phyloP scores from a whole-genome alignment of 1,140 invertebrate genomes.

The Chironomus tepperi region DNA sequence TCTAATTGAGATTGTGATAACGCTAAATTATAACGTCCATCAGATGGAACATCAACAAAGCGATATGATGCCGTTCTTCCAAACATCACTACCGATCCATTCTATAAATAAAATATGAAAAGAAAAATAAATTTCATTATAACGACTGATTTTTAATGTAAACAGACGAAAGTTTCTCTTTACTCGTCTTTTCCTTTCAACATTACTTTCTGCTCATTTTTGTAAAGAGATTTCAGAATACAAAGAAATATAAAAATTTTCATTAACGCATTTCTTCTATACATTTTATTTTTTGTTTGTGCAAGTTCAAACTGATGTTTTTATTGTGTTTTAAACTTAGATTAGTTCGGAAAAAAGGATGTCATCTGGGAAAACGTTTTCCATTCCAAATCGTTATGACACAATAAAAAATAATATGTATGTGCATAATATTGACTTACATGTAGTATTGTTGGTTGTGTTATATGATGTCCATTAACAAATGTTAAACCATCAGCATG shows the following conservation, averaged over 20 bases:
- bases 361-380: too few species aligned
- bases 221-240: too few species aligned
- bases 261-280: too few species aligned
- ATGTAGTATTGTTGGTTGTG: slow-evolving; percentile 86
- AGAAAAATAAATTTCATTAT: background rate
- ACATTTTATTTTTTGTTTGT: too few species aligned
- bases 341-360: too few species aligned
- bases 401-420: too few species aligned
- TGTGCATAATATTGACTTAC: slow-evolving; percentile 39
- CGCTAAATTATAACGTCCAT: slow-evolving; percentile 62
- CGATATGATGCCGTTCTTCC: slow-evolving; percentile 85
- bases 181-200: background rate
- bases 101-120: slow-evolving; percentile 43
- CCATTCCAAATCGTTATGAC: too few species aligned
- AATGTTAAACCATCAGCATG: slow-evolving; percentile 87
- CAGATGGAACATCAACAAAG: slow-evolving; percentile 84
- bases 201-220: background rate
- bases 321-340: too few species aligned
- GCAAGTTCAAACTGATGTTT: too few species aligned
- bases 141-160: slow-evolving; percentile 10
- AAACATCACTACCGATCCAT: slow-evolving; percentile 81
- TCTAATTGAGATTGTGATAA: slow-evolving; percentile 57
- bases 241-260: too few species aligned
- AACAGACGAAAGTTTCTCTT: background rate
- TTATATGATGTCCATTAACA: slow-evolving; percentile 85